Evolutionary conservation across 2,113 vertebrate species (phyloP).

Genomic region (Oryzias javanicus): DNA sequence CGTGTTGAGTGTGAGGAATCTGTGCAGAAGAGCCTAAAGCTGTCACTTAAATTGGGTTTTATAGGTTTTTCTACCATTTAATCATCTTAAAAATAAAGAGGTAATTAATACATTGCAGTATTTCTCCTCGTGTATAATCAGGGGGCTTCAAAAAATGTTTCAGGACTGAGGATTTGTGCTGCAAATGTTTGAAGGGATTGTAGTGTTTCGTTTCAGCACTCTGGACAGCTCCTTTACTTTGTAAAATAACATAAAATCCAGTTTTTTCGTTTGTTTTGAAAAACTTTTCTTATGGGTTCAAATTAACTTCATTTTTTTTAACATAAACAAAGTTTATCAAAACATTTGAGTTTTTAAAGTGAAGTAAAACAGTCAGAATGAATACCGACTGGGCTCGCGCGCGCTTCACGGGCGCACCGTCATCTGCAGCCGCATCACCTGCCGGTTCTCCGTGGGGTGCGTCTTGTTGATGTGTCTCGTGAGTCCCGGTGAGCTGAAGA

Average conservation of each 20-base stretch:
- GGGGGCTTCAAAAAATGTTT: background rate
- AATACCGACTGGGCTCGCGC: background rate
- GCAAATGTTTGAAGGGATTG: background rate
- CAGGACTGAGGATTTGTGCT: background rate
- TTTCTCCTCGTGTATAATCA: too few species aligned
- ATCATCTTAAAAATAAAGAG: too few species aligned
- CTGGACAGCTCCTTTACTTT: slow-evolving; percentile 25
- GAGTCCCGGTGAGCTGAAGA: slow-evolving; percentile 90
- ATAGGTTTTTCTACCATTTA: too few species aligned
- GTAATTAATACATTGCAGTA: too few species aligned
- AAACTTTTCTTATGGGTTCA: background rate
- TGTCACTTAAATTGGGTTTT: too few species aligned
- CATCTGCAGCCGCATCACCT: slow-evolving; percentile 81
- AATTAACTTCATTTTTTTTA: background rate
- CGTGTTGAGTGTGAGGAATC: too few species aligned
- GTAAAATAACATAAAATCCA: too few species aligned
- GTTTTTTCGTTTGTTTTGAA: background rate
- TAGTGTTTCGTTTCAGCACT: slow-evolving; percentile 32
- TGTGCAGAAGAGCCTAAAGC: too few species aligned
- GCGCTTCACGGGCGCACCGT: slow-evolving; percentile 45
- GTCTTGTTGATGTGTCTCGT: slow-evolving; percentile 91
- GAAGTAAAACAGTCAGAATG: background rate
- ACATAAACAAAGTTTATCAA: background rate
- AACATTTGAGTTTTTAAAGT: background rate
- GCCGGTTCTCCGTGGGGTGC: slow-evolving; percentile 85